Base-by-base conservation (phyloP, 2,888 invertebrate genomes). In the Hermaeophaga mercurialis region DNA sequence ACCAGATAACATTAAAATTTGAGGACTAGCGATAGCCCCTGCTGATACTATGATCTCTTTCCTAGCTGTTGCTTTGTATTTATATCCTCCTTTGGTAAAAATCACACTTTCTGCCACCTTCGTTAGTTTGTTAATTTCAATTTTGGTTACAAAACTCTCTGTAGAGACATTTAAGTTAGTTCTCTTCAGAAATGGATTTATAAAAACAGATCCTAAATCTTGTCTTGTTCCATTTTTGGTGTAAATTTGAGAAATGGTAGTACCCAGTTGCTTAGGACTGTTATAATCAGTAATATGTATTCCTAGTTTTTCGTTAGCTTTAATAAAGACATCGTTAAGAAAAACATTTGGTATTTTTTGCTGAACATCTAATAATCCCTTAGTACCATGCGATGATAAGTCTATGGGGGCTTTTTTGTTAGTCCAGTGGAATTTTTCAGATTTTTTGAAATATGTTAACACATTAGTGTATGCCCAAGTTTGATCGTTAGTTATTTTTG, bases 1-100 rank as follows among this genome's bases (percentile, higher is more conserved):
- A 6, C 93, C 94, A 0, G 92, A 92, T 9, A 93, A 74, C 88
- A 92, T 87, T 41, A 94, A 75, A 8, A 94, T 75, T 72, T 93
- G 92, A 0, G 94, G 90, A 0, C 91, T 89, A 58, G 89, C 90
- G 18, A 94, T 85, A 0, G 88, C 79, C 3, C 94, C 93, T 0
- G 90, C 90, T 7, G 87, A 84, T n/a, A 93, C 75, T 47, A 94
- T 83, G 1, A 93, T 82, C 75, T 90, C 92, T 62, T 86, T 89
- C 4, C 79, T 81, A 3, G 89, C 90, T 6, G 76, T 73, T 0
- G 80, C 80, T 8, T 72, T 65, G 56, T 77, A 84, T 62, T 79
- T 80, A 68, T 71, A 77, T 11, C 81, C 81, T 56, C 82, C 78
- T 71, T 87, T 87, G 1, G 80, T 66, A 67, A 55, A 58, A 17